Base-by-base conservation (phyloP, 2,113 vertebrate species). In the Pteruthius melanotis region DNA sequence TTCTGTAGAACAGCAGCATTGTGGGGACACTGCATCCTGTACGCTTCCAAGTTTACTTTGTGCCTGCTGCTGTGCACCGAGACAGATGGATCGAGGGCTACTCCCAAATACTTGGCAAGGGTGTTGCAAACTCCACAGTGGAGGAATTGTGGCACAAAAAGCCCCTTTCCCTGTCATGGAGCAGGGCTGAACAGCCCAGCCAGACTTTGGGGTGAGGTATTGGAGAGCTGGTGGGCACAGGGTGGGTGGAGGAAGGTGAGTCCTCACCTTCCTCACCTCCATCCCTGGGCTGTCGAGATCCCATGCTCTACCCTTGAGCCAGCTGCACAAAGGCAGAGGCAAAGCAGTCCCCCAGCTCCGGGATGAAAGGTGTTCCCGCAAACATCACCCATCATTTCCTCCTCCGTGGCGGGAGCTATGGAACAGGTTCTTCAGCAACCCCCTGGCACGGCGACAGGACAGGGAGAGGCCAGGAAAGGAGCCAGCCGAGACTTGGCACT, bases 361-460 rank as follows among this genome's bases (percentile, higher is more conserved):
- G 75, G 59, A 91, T 57, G 52, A 91, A 87, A 92, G 64, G 49
- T 88, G 64, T 44, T 77, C 71, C 57, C 0, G 1, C 63, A 72
- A 90, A 91, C 39, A 82, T n/a, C 24, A 1, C 45, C 79, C 3
- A 1, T 83, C 64, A 72, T 78, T 87, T 93, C 80, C 77, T 90
- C 56, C 57, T 82, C 56, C 0, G 0, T 76, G 56, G 79, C 2
- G 0, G 72, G 80, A 94, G 77, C 88, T 60, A 92, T 31, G 72
- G 88, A 95, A 93, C 94, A 93, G 95, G 96, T 91, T 94, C 89
- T 90, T 83, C 83, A 81, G 94, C 92, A 85, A 80, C 7, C 24
- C 33, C 39, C 54, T 78, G 90, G 94, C 93, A 64, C 0, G 0
- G 56, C 0, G 14, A 91, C 87, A 93, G 79, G 77, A 76, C 2